Percentiles rank a stretch among this genome's conserved stretches.
Evolutionary conservation across 2,113 vertebrate genomes (phyloP).

Genomic region (Caracal caracal): DNA sequence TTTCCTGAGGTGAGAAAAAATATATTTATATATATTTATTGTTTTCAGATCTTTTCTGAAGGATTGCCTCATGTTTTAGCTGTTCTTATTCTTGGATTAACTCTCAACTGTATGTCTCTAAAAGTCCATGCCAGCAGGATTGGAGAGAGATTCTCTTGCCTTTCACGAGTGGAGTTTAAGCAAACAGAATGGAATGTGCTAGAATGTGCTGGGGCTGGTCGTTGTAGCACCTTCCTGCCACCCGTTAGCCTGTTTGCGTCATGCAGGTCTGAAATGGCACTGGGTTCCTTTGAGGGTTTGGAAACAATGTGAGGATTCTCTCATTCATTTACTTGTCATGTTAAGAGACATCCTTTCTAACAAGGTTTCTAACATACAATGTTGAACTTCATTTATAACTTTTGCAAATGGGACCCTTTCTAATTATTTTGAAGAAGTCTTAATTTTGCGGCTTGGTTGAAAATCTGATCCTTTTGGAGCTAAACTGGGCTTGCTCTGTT

Average conservation of each 20-base stretch:
- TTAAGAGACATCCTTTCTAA: not conserved
- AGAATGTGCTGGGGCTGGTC: not conserved
- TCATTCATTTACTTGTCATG: not conserved
- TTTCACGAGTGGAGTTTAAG: not conserved
- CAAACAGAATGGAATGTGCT: not conserved
- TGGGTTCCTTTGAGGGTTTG: not conserved
- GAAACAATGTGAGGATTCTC: not conserved
- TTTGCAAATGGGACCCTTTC: not conserved
- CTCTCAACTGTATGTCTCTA: not conserved
- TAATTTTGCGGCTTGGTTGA: not conserved
- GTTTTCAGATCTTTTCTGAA: not conserved
- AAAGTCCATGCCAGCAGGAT: not conserved
- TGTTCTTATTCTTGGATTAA: not conserved
- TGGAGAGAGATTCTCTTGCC: not conserved
- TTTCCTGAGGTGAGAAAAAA: not conserved
- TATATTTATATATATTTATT: not conserved
- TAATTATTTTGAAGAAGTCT: slow-evolving; percentile 4
- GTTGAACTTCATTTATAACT: not conserved
- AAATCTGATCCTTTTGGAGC: not conserved
- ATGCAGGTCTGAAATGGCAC: not conserved
- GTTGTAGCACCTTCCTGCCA: not conserved
- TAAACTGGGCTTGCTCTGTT: not conserved
- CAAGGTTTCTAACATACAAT: not conserved
- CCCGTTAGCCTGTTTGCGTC: no score
- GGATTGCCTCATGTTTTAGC: not conserved